Conservation (phyloP, 2,113 vertebrate species). For the Psittacara wagleri region DNA sequence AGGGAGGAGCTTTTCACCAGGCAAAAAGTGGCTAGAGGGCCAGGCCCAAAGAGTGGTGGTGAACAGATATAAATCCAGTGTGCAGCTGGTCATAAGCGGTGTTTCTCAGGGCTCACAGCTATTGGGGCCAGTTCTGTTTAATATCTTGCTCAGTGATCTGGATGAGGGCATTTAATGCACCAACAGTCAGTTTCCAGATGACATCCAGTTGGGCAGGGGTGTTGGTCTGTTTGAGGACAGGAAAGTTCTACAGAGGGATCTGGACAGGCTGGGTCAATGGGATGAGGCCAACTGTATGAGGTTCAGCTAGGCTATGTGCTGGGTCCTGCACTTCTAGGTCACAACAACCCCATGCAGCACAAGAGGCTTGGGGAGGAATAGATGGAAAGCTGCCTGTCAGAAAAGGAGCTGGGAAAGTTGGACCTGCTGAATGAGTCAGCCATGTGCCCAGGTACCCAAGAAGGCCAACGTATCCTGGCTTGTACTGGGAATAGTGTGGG, state of each 20-base stretch:
- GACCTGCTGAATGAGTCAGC: not conserved
- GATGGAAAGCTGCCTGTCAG: not conserved
- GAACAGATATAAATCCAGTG: not conserved
- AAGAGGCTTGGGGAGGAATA: not conserved
- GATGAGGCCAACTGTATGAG: not conserved
- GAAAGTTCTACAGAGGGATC: not conserved
- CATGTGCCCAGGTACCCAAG: not conserved
- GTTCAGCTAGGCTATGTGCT: not conserved
- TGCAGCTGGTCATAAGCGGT: too few species aligned
- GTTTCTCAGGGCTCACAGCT: not conserved
- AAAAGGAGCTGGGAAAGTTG: not conserved
- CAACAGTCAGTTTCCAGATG: not conserved
- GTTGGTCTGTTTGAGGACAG: not conserved
- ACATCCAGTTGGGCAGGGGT: not conserved
- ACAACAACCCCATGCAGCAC: not conserved
- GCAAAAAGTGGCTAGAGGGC: not conserved
- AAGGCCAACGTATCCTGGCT: not conserved
- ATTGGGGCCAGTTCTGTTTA: not conserved
- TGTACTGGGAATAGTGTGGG: not conserved
- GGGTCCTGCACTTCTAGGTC: not conserved
- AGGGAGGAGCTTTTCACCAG: too few species aligned
- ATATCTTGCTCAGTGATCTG: not conserved
- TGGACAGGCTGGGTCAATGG: too few species aligned
- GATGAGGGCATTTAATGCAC: not conserved
- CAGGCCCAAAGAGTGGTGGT: too few species aligned